Percentiles rank a stretch among this genome's conserved stretches.
Evolutionary conservation across 2,797 vertebrate species (phyloP).

Genomic region (Serranus cabrilla): DNA sequence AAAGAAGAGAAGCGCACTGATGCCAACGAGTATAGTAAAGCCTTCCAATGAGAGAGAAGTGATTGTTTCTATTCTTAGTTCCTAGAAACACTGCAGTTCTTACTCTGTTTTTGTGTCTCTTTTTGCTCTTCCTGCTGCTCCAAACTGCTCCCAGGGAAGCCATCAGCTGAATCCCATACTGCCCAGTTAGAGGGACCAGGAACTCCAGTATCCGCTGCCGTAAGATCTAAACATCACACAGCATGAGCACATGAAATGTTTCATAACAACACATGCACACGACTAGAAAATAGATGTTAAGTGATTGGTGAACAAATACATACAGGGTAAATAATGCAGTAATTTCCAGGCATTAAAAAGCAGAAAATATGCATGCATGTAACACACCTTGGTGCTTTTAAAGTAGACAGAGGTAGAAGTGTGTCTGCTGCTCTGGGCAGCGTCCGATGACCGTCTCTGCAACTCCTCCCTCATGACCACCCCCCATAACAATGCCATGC

Average conservation of each 20-base stretch:
- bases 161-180: conserved; percentile 92
- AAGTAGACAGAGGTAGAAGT: conserved; percentile 94
- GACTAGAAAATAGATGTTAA: background rate
- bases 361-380: background rate
- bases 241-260: background rate
- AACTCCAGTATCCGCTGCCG: conserved; percentile 93
- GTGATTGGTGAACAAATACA: background rate
- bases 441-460: conserved; percentile 87
- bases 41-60: background rate
- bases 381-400: conserved; percentile 92
- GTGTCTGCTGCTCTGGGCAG: conserved; percentile 85
- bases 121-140: conserved; percentile 90
- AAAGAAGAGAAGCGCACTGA: conserved; percentile 19
- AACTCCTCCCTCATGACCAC: conserved; percentile 90
- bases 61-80: background rate
- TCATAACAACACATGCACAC: background rate
- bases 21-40: background rate
- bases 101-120: conserved; percentile 91
- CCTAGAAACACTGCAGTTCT: conserved; percentile 6
- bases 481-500: conserved; percentile 93
- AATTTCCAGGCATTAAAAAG: background rate
- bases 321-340: background rate
- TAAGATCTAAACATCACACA: conserved; percentile 77
- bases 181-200: conserved; percentile 90
- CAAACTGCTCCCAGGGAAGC: conserved; percentile 93